Evolutionary conservation across 2,888 invertebrate genomes (phyloP), one percentile per base, ranked within the genome.

Genomic region (Aphodius sticticus): DNA sequence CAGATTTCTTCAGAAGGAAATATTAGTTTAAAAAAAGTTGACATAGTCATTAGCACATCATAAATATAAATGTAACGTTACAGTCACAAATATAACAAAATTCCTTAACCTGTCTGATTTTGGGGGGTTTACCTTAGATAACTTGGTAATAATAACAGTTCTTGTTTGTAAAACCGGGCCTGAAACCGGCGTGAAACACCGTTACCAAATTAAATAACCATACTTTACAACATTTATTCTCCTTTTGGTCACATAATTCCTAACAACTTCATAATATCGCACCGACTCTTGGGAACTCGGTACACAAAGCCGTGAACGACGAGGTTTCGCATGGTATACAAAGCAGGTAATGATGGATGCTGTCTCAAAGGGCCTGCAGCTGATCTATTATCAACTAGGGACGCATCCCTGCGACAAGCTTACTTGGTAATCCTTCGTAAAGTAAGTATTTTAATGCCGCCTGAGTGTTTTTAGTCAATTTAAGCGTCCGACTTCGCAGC

Each of bases 301-400:
- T 53, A 53, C 53, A 53, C 4, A 53, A 53, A 53, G 53, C 53
- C 53, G 53, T 53, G 53, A 5, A 53, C 53, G 12, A 53, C 53
- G 53, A 53, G 12, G 53, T 12, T 53, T 53, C 53, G 6, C 53
- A 53, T 12, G 4, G 53, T 53, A 53, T 12, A 53, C 53, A 53
- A 53, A 53, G 53, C 53, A 53, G 53, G 53, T 53, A 53, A 53
- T 53, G 53, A 53, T 53, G 53, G 53, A 53, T 53, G 53, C 53
- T 5, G 53, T 53, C 53, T 53, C 53, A 53, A 9, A 53, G 53
- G 53, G 53, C 53, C 53, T 12, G 53, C 9, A 53, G 53, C 53
- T 53, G 53, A 53, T 53, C 53, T 53, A 53, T 53, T 53, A 53
- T 53, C 53, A 53, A 53, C 53, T 53, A 53, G 53, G 53, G 53